A percentile compares a stretch with the other conserved stretches of the same genome.
Evolutionary conservation across 1,140 invertebrate species (phyloP).

Genomic region (Drosophila carrolli): DNA sequence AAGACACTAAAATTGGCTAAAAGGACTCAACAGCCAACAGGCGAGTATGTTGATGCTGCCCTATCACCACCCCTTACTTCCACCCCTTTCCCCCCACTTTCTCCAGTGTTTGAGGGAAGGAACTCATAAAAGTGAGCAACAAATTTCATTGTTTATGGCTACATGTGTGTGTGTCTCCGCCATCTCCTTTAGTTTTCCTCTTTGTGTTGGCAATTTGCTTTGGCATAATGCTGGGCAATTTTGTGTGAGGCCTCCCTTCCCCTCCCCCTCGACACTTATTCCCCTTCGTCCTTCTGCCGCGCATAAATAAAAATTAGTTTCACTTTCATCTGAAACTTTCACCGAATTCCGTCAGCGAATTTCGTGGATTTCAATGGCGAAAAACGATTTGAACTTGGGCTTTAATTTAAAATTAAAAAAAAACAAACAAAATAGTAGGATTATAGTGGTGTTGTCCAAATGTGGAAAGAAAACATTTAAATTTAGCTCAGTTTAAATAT

Average conservation of each 20-base stretch:
- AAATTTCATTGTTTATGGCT: slow-evolving; percentile 79
- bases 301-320: slow-evolving; percentile 67
- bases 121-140: slow-evolving; percentile 83
- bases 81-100: background rate
- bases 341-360: slow-evolving; percentile 17
- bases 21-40: slow-evolving; percentile 59
- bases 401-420: background rate
- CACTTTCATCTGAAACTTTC: slow-evolving; percentile 46
- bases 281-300: slow-evolving; percentile 3
- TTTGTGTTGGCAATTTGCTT: slow-evolving; percentile 43
- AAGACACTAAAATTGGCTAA: slow-evolving; percentile 79
- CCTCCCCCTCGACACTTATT: slow-evolving; percentile 15
- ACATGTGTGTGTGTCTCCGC: slow-evolving; percentile 4
- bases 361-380: background rate
- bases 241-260: slow-evolving; percentile 31
- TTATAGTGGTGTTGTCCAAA: no score
- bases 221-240: slow-evolving; percentile 57
- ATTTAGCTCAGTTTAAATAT: no score
- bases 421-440: background rate
- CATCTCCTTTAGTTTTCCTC: slow-evolving; percentile 13
- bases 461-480: no score
- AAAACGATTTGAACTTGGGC: background rate
- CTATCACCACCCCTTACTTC: background rate
- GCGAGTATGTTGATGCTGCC: slow-evolving; percentile 61
- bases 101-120: slow-evolving; percentile 56